A percentile compares a stretch with the other conserved stretches of the same genome.
phyloP scores from a whole-genome alignment of 2,113 vertebrate species.

The Tricholaema leucomelas region DNA sequence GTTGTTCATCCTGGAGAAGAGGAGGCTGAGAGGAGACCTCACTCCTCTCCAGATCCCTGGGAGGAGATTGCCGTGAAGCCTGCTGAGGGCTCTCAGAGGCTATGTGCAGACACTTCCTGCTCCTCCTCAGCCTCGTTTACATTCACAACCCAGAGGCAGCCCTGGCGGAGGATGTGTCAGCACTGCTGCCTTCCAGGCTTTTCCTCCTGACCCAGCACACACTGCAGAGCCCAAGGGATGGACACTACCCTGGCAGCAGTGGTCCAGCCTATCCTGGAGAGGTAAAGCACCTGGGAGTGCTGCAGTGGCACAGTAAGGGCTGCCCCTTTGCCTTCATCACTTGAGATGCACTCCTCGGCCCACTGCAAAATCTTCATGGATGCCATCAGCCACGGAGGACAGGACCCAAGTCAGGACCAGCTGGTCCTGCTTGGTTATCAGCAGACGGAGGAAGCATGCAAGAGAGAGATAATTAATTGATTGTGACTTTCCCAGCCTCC shows the following conservation, averaged over 20 bases:
- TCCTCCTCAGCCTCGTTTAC: neutral
- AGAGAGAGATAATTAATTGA: slow-evolving; percentile 73
- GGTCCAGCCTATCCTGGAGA: neutral
- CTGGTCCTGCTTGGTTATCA: neutral
- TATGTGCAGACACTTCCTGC: accelerated
- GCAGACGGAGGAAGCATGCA: slow-evolving; percentile 65
- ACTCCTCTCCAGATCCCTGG: no score
- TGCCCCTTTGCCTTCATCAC: neutral
- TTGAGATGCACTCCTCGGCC: neutral
- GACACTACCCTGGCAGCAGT: neutral
- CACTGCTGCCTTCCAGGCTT: neutral
- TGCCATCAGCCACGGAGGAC: neutral
- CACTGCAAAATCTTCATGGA: accelerated
- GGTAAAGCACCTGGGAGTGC: accelerated
- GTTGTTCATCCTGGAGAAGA: no score
- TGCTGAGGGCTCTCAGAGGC: neutral
- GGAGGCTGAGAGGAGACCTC: no score
- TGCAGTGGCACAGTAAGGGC: neutral
- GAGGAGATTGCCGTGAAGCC: neutral
- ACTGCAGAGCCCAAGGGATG: neutral
- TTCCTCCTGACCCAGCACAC: neutral
- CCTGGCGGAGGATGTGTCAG: neutral
- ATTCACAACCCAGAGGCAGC: neutral
- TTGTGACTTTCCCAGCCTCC: slow-evolving; percentile 68
- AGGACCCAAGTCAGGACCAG: neutral